phyloP scores from a whole-genome alignment of 2,888 invertebrate species.

The Heliconius ethilla region DNA sequence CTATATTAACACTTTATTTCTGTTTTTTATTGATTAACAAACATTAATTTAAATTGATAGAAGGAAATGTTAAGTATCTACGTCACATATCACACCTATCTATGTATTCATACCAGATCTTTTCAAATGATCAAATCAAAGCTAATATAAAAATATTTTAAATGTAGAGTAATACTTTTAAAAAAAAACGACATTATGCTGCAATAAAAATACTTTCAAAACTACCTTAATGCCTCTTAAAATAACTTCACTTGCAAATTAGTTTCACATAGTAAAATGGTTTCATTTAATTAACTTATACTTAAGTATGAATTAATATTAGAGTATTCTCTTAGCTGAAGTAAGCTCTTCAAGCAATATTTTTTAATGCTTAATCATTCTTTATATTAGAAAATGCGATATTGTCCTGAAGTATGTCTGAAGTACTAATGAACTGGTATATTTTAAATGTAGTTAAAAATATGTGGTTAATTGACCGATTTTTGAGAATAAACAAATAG shows the following conservation, averaged over 20 bases:
- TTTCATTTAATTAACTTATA: constrained; percentile 5
- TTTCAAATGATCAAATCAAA: not conserved
- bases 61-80: too few species aligned
- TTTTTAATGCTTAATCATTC: not conserved
- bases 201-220: not conserved
- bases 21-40: too few species aligned
- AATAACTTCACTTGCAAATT: not conserved
- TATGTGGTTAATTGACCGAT: too few species aligned
- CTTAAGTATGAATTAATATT: not conserved
- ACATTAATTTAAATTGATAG: too few species aligned
- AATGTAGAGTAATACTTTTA: too few species aligned
- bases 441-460: too few species aligned
- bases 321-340: not conserved
- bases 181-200: too few species aligned
- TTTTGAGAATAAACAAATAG: too few species aligned
- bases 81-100: not conserved
- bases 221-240: not conserved
- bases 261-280: not conserved
- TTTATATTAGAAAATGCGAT: too few species aligned
- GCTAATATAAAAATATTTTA: too few species aligned
- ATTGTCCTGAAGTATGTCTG: not conserved
- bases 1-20: too few species aligned
- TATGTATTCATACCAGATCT: not conserved
- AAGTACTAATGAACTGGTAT: not conserved
- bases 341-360: not conserved